Percentiles rank a stretch among this genome's conserved stretches.
Evolutionary conservation across 2,888 invertebrate species (phyloP).

Genomic region (Cylindroiulus punctatus): DNA sequence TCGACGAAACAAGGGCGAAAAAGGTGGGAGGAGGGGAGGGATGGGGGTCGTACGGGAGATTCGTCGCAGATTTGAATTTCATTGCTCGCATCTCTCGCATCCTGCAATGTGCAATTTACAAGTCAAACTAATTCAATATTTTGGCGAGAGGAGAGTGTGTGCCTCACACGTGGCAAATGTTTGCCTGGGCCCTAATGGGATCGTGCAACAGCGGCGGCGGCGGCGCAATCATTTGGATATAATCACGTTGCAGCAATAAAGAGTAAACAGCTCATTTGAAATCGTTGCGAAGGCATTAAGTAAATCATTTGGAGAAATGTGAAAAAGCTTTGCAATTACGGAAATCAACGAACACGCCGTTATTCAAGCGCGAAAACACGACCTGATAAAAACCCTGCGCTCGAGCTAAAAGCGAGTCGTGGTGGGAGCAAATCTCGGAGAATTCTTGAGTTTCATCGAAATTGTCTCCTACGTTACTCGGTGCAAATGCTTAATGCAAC

Average conservation of each 20-base stretch:
- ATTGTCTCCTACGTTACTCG: no score
- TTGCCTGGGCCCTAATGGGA: slow-evolving; percentile 39
- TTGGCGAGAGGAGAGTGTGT: not conserved
- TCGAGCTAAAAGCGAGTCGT: not conserved
- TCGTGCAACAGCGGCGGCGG: slow-evolving; percentile 37
- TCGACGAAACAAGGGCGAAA: not conserved
- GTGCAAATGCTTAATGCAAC: no score
- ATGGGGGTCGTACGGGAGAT: not conserved
- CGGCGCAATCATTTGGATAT: slow-evolving; percentile 42
- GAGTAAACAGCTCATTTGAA: slow-evolving; percentile 47
- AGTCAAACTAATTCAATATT: slow-evolving; percentile 35
- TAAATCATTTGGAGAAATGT: slow-evolving; percentile 40
- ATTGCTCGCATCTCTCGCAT: not conserved
- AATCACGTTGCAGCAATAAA: slow-evolving; percentile 47
- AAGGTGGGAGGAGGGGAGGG: not conserved
- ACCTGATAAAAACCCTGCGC: not conserved
- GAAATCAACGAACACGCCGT: slow-evolving; percentile 42
- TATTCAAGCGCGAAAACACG: slow-evolving; percentile 18
- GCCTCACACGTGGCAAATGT: slow-evolving; percentile 40
- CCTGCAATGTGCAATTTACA: slow-evolving; percentile 35
- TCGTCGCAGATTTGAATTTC: slow-evolving; percentile 40
- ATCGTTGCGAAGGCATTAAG: slow-evolving; percentile 44
- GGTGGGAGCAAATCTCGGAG: not conserved
- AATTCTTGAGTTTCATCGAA: not conserved
- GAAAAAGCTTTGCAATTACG: slow-evolving; percentile 44